phyloP scores from a whole-genome alignment of 2,113 vertebrate genomes.

The Strix uralensis region DNA sequence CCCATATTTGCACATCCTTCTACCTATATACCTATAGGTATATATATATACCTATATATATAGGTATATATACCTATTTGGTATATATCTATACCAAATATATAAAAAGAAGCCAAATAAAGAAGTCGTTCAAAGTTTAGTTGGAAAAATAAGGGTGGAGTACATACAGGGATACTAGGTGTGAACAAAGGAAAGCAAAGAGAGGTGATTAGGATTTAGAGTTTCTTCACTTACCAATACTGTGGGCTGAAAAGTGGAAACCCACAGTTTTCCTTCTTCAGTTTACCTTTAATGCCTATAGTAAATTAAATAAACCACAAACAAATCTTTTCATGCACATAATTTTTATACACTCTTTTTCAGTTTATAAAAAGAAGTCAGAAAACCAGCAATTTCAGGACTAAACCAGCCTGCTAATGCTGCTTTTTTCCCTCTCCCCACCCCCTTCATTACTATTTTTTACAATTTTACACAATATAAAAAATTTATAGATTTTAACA shows the following conservation, averaged over 20 bases:
- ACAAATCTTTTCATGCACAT: neutral
- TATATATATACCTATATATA: no score
- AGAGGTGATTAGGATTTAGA: neutral
- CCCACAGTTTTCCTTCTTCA: neutral
- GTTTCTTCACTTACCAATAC: neutral
- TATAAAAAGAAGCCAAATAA: neutral
- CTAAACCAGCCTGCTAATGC: neutral
- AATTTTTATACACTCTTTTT: neutral
- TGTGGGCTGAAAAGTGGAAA: neutral
- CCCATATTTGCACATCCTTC: neutral
- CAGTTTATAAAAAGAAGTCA: neutral
- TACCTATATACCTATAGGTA: neutral
- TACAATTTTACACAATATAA: constrained; percentile 24
- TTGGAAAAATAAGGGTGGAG: neutral
- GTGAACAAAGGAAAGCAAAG: neutral
- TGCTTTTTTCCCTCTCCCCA: neutral
- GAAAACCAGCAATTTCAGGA: neutral
- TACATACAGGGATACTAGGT: neutral
- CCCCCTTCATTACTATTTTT: neutral
- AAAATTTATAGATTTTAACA: constrained; percentile 55
- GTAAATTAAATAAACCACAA: neutral
- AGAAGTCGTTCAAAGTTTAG: neutral
- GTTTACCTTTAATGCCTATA: neutral
- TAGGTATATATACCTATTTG: no score
- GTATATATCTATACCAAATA: neutral